These are phyloP conservation scores for Anguilla japonica DNA, from an alignment of 2,113 vertebrate genomes.

Conservation along the genomic window DNA sequence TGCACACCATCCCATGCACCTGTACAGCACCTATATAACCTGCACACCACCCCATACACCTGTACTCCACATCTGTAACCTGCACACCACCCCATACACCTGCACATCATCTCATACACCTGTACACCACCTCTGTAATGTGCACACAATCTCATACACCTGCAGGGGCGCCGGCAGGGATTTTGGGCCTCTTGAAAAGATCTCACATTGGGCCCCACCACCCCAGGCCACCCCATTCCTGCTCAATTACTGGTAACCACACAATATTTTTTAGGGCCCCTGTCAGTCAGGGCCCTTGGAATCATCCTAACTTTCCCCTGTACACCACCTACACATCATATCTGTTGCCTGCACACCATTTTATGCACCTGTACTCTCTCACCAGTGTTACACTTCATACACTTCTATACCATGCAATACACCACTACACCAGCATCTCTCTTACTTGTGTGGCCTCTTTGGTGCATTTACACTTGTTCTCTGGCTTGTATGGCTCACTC, in stretches of 20 bases:
- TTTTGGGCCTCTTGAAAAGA: no score
- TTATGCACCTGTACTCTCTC: no score
- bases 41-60: no score
- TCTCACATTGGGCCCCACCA: no score
- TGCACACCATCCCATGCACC: not conserved
- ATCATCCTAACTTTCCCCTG: not conserved
- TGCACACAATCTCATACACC: slow-evolving; percentile 8
- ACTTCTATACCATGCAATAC: not conserved
- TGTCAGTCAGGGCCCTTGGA: no score
- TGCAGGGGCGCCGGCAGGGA: no score
- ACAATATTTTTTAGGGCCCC: no score
- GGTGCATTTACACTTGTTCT: not conserved
- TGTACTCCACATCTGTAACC: no score
- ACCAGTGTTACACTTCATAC: no score
- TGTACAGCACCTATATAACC: not conserved
- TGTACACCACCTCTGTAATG: not conserved
- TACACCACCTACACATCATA: not conserved
- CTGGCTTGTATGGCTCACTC: not conserved
- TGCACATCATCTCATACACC: not conserved
- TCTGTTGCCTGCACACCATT: no score
- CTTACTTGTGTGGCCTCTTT: not conserved
- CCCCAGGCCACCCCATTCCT: no score
- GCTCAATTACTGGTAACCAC: no score
- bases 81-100: not conserved
- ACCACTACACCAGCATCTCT: not conserved